A percentile compares a stretch with the other conserved stretches of the same genome.
Conservation (phyloP, 1,140 invertebrate species). For the Drosophila rufa region DNA sequence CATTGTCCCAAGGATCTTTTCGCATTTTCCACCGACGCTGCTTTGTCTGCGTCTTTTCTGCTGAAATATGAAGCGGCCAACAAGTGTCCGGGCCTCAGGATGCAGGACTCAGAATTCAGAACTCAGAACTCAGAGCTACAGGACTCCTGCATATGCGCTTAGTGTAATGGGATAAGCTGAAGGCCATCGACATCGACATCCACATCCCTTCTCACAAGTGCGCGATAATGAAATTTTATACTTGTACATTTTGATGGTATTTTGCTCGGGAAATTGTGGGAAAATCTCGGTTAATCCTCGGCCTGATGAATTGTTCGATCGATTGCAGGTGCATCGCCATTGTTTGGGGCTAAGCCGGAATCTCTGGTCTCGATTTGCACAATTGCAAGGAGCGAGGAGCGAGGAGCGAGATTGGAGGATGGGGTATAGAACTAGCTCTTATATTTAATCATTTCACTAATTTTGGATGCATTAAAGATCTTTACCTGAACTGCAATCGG, state of each 20-base stretch:
- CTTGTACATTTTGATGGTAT: slow-evolving; percentile 56
- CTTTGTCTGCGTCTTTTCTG: slow-evolving; percentile 37
- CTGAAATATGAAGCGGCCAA: slow-evolving; percentile 70
- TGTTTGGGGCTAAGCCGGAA: slow-evolving; percentile 36
- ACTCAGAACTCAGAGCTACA: slow-evolving; percentile 1
- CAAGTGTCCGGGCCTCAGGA: slow-evolving; percentile 49
- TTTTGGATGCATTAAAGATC: too few species aligned
- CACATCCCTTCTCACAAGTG: slow-evolving; percentile 21
- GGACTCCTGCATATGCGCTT: slow-evolving; percentile 59
- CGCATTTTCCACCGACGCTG: slow-evolving; percentile 37
- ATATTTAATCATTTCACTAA: neutral
- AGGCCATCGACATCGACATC: slow-evolving; percentile 11
- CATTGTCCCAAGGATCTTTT: slow-evolving; percentile 60
- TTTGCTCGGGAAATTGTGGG: slow-evolving; percentile 73
- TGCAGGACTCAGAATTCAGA: slow-evolving; percentile 16
- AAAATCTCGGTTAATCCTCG: slow-evolving; percentile 75
- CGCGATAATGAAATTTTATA: slow-evolving; percentile 79
- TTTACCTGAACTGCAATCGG: neutral
- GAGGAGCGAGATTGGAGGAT: neutral
- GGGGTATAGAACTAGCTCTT: neutral
- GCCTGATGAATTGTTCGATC: slow-evolving; percentile 71
- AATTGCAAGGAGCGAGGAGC: slow-evolving; percentile 21
- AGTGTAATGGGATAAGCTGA: slow-evolving; percentile 79
- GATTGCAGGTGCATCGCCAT: slow-evolving; percentile 66
- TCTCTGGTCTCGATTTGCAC: slow-evolving; percentile 54